Conservation (phyloP, 2,113 vertebrate species). For the Piprites chloris region DNA sequence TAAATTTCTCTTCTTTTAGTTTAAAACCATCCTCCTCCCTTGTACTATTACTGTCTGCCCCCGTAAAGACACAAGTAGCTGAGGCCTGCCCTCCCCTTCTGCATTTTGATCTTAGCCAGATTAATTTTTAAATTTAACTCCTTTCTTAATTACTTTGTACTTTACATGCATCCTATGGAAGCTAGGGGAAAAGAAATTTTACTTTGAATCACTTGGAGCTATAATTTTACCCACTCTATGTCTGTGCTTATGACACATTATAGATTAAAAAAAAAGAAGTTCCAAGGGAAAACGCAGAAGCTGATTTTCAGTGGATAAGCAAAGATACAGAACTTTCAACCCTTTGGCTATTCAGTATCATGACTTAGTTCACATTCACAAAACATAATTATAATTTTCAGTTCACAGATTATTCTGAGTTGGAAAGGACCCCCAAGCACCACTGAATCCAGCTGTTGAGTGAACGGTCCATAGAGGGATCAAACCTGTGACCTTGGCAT, state of each 20-base stretch:
- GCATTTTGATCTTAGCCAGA: background rate
- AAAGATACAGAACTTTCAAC: background rate
- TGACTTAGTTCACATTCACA: background rate
- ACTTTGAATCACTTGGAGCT: background rate
- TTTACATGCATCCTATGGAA: background rate
- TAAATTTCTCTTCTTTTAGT: background rate
- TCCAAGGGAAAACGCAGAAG: background rate
- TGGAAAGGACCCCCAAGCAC: background rate
- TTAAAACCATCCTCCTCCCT: background rate
- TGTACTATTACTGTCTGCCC: background rate
- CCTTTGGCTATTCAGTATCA: background rate
- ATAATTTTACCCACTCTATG: background rate
- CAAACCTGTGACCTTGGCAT: background rate
- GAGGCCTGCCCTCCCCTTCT: background rate
- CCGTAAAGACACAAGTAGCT: background rate
- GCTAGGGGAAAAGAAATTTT: background rate
- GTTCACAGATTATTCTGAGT: background rate
- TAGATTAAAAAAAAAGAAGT: background rate
- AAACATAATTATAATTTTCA: background rate
- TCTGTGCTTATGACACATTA: background rate
- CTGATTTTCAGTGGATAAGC: background rate
- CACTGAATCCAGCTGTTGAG: background rate
- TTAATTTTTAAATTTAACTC: background rate
- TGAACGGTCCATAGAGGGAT: background rate
- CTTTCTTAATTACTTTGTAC: background rate